phyloP scores from a whole-genome alignment of 2,797 vertebrate species.

The Distichodus sexfasciatus region DNA sequence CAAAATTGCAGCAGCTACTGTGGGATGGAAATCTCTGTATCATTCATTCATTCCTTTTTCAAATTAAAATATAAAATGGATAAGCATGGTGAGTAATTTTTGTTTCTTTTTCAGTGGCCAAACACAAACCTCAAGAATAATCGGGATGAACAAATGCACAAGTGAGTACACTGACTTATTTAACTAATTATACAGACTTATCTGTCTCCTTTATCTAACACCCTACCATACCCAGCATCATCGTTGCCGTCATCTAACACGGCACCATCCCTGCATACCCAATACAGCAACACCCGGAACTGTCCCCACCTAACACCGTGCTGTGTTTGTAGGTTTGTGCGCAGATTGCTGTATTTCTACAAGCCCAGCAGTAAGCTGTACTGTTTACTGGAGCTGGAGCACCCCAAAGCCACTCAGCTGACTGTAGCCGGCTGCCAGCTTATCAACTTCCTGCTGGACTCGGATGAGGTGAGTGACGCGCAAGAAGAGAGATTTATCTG shows the following conservation, averaged over 20 bases:
- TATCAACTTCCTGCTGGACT: conserved; percentile 83
- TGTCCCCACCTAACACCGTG: not conserved
- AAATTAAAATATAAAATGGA: too few species aligned
- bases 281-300: not conserved
- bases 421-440: conserved; percentile 85
- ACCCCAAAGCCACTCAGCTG: conserved; percentile 79
- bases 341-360: conserved; percentile 83
- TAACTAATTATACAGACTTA: too few species aligned
- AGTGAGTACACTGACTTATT: conserved; percentile 69
- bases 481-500: too few species aligned
- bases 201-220: not conserved
- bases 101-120: conserved; percentile 74
- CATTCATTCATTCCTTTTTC: too few species aligned
- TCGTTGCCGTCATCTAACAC: too few species aligned
- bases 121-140: conserved; percentile 82
- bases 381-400: conserved; percentile 79
- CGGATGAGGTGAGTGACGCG: conserved; percentile 84
- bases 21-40: too few species aligned
- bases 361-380: conserved; percentile 86
- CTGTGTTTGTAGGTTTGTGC: conserved; percentile 75
- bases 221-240: too few species aligned
- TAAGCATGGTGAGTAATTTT: conserved; percentile 40
- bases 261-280: not conserved
- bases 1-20: too few species aligned
- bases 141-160: conserved; percentile 87